Base-by-base conservation (phyloP, 2,888 invertebrate species). In the Corbicula japonica region DNA sequence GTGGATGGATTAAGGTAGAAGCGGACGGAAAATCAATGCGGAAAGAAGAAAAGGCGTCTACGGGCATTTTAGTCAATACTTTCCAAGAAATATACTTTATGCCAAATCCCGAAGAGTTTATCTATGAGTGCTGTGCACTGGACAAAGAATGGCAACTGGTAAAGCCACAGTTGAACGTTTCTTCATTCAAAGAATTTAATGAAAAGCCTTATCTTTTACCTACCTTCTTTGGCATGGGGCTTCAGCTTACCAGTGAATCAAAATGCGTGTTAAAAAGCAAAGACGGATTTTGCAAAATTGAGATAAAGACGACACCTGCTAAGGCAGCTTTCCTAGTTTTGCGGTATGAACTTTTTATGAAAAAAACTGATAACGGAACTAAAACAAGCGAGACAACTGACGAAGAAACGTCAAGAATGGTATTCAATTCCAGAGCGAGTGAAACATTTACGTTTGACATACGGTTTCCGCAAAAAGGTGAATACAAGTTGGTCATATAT, bases 51-150 rank as follows among this genome's bases (percentile, higher is more conserved):
- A 35, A 48, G 26, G 62, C 58, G 1, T 52, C 71, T 12, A 35
- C 44, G 38, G 82, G 84, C 1, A 56, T 78, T 1, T 5, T 73
- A n/a, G 52, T 35, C 32, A 80, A 78, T 44, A 76, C 80, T 0
- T 85, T 85, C 34, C 69, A 80, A 46, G 82, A 85, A 44, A 73
- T 74, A 15, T 85, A 80, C 41, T 80, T 85, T 26, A 76, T 85
- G 70, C 75, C 82, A 1, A 74, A 78, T 38, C 82, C 82, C 3
- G 30, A 52, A n/a, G 69, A 85, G 44, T 85, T 78, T 35, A 60
- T 80, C n/a, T 76, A 82, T 41, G 52, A 66, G 41, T 82, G 82
- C 52, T 71, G 68, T 32, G 75, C 85, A 32, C 54, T 44, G 15
- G 76, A 85, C 10, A 30, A 58, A 23, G 56, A 60, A 56, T 85